Evolutionary conservation across 2,888 invertebrate species (phyloP), one percentile per base, ranked within the genome.

Genomic region (Drosophila niveifrons): DNA sequence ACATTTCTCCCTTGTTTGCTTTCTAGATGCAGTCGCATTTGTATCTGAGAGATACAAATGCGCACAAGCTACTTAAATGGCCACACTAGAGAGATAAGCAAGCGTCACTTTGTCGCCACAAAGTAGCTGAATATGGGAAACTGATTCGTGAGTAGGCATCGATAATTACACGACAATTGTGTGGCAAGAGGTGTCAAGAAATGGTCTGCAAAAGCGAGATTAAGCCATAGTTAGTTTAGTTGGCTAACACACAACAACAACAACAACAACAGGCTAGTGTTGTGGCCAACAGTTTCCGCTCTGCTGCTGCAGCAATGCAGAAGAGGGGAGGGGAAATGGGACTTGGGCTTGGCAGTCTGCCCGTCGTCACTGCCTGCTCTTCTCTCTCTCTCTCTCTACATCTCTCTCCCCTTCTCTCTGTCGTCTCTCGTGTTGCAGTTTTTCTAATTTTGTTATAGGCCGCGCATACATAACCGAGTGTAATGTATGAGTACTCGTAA

Each of bases 271-370:
- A 31, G 31, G 10, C 31, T n/a, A 23, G 1, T 23, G 1, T 34
- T 64, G 64, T 68, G 63, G 68, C 46, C 59, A 75, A 66, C 56
- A 52, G 87, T 88, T 83, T 83, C 87, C 82, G 82, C 82, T 82
- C 65, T 59, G 65, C 29, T 75, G 66, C 66, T 36, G 55, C 68
- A 44, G 53, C 36, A 39, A 18, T 31, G 36, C 47, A 17, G 51
- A 50, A 39, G 52, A 39, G 48, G 31, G 34, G 7, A 17, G 28
- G 29, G 10, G 10, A 13, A 31, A 34, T 17, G 28, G 7, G 48
- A 15, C 4, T 23, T 7, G 15, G 36, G 43, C 52, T 64, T 64
- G 68, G 71, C 71, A 53, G 53, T 34, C 43, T 55, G 55, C 53
- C 66, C 70, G 51, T 34, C 48, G 43, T 17, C 13, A n/a, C 36